phyloP scores from a whole-genome alignment of 2,888 invertebrate genomes.

The Drosophila sordidula region DNA sequence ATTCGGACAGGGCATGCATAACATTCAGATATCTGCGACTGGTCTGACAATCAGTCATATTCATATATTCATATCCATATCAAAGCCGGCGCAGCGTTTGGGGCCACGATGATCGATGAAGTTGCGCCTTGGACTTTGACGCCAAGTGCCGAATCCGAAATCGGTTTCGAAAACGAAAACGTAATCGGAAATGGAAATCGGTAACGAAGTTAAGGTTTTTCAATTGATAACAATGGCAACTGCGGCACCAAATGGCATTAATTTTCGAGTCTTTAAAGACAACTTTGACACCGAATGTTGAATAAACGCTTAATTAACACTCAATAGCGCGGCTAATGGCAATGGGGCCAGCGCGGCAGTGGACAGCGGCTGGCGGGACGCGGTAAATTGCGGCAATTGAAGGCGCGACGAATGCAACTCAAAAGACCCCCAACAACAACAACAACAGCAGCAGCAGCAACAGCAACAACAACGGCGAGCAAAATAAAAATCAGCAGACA shows the following conservation, averaged over 20 bases:
- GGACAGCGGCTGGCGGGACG: conserved; percentile 1
- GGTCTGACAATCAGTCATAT: conserved; percentile 49
- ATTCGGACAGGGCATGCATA: conserved; percentile 19
- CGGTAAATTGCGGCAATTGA: conserved; percentile 73
- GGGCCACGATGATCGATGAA: conserved; percentile 70
- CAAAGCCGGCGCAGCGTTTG: conserved; percentile 26
- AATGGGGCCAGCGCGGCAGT: conserved; percentile 18
- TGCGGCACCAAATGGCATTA: conserved; percentile 70
- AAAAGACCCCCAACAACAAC: conserved; percentile 30
- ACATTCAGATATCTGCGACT: conserved; percentile 1
- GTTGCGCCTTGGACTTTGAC: conserved; percentile 55
- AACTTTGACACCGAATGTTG: conserved; percentile 77
- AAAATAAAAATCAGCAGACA: conserved; percentile 46
- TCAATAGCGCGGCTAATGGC: conserved; percentile 72
- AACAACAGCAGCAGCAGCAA: conserved; percentile 1
- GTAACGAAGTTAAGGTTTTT: conserved; percentile 48
- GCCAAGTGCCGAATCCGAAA: conserved; percentile 44
- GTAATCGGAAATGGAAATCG: conserved; percentile 50
- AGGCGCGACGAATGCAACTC: conserved; percentile 80
- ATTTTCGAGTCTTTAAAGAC: conserved; percentile 75
- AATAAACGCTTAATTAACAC: conserved; percentile 81
- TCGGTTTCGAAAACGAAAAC: conserved; percentile 31
- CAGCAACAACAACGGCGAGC: conserved; percentile 10
- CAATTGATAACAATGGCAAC: conserved; percentile 73
- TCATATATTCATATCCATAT: conserved; percentile 31